Evolutionary conservation across 2,888 invertebrate genomes (phyloP).

Genomic region (Hartigia nigra): DNA sequence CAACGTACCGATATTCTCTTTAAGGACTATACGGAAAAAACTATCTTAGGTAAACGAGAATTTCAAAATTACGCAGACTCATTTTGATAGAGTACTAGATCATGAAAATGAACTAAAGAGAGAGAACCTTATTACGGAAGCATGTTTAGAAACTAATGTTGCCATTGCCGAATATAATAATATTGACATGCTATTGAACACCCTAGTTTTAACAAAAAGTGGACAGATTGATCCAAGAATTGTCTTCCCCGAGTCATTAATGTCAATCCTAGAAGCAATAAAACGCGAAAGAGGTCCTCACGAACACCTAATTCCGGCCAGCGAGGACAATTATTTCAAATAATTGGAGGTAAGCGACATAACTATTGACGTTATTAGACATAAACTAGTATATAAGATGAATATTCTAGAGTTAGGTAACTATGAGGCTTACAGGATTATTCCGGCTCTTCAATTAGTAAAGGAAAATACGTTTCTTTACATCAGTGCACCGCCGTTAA

Average conservation of each 20-base stretch:
- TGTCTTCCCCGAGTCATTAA: background rate
- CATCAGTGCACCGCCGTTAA: background rate
- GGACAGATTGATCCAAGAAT: background rate
- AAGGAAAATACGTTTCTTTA: background rate
- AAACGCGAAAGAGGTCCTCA: background rate
- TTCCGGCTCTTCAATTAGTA: background rate
- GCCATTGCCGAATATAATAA: constrained; percentile 1
- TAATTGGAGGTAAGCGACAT: background rate
- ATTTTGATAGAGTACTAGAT: background rate
- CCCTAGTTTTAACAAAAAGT: background rate
- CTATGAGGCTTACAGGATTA: background rate
- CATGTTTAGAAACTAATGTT: background rate
- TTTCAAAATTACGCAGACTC: background rate
- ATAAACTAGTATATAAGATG: background rate
- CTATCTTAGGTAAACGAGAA: background rate
- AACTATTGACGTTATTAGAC: background rate
- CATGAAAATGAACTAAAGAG: background rate
- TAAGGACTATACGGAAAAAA: background rate
- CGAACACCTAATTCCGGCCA: background rate
- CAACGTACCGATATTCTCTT: constrained; percentile 12
- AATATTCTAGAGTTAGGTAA: background rate
- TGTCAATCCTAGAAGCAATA: background rate
- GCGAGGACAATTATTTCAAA: background rate
- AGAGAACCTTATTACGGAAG: background rate
- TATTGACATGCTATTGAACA: background rate